These are phyloP conservation scores for Aleiodes sp. DNA, from an alignment of 1,140 invertebrate genomes.

Conservation along the genomic window DNA sequence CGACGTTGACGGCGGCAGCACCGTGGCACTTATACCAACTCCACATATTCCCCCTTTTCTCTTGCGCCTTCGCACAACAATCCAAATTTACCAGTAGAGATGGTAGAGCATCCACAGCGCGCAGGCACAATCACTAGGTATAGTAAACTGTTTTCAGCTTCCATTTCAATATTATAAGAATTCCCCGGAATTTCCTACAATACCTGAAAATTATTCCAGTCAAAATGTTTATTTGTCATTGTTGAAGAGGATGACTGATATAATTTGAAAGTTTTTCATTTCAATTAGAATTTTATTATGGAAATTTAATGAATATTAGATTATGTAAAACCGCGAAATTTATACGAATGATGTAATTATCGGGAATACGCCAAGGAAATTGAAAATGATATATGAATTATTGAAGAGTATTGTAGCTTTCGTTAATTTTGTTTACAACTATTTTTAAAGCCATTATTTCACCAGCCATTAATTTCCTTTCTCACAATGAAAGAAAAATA, in stretches of 20 bases:
- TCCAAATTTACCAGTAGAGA: not conserved
- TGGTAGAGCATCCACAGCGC: constrained; percentile 18
- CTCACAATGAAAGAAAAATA: too few species aligned
- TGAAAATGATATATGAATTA: not conserved
- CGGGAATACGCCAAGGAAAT: not conserved
- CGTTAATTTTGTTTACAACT: too few species aligned
- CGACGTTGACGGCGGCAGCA: constrained; percentile 27
- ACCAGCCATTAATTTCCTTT: too few species aligned
- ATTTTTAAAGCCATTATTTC: too few species aligned
- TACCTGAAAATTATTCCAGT: too few species aligned
- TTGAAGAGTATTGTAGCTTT: not conserved
- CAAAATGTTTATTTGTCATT: too few species aligned
- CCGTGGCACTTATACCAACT: constrained; percentile 30
- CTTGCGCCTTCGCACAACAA: constrained; percentile 27
- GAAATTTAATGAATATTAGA: too few species aligned
- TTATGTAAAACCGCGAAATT: not conserved
- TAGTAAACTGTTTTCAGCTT: not conserved
- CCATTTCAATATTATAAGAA: too few species aligned
- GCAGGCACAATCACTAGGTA: constrained; percentile 10
- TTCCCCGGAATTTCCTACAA: too few species aligned
- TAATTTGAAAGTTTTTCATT: too few species aligned
- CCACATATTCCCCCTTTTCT: constrained; percentile 13
- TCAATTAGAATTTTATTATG: too few species aligned
- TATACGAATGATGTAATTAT: not conserved
- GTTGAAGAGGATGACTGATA: too few species aligned